These are phyloP conservation scores for Caenorhabditis sinica DNA, from an alignment of 2,888 invertebrate genomes.

Conservation along the genomic window DNA sequence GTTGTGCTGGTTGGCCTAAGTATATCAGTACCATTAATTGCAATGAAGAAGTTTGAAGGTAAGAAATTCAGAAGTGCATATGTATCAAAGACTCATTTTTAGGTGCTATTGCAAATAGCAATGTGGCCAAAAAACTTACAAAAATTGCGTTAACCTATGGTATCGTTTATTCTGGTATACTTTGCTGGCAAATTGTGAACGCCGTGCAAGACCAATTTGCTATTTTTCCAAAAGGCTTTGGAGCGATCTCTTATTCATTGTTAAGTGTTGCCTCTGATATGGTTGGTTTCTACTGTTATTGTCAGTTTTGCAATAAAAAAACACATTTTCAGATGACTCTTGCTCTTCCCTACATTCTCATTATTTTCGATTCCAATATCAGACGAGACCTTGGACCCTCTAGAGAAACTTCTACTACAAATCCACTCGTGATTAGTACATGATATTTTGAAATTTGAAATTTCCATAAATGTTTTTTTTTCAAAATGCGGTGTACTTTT, in stretches of 20 bases:
- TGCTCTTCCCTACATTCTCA: conserved; percentile 37
- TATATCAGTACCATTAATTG: background rate
- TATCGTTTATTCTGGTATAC: conserved; percentile 26
- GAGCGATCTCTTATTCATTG: background rate
- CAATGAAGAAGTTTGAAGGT: background rate
- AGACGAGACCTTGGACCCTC: conserved; percentile 8
- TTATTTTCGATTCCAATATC: conserved; percentile 22
- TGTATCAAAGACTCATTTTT: background rate
- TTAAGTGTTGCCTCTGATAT: conserved; percentile 25
- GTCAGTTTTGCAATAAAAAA: background rate
- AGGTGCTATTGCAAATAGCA: background rate
- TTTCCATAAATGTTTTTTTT: background rate
- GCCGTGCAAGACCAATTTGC: background rate
- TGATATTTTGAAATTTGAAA: background rate
- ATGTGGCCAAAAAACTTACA: conserved; percentile 16
- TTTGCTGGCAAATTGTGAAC: conserved; percentile 18
- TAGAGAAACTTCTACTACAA: background rate
- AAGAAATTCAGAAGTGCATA: background rate
- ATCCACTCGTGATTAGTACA: background rate
- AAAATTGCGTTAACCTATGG: conserved; percentile 33
- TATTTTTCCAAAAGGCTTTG: conserved; percentile 5
- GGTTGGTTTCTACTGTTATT: background rate
- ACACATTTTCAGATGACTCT: conserved; percentile 37
- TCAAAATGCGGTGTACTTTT: background rate
- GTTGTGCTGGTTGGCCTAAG: background rate